Evolutionary conservation across 2,797 vertebrate genomes (phyloP).

Genomic region (Amazonetta brasiliensis): DNA sequence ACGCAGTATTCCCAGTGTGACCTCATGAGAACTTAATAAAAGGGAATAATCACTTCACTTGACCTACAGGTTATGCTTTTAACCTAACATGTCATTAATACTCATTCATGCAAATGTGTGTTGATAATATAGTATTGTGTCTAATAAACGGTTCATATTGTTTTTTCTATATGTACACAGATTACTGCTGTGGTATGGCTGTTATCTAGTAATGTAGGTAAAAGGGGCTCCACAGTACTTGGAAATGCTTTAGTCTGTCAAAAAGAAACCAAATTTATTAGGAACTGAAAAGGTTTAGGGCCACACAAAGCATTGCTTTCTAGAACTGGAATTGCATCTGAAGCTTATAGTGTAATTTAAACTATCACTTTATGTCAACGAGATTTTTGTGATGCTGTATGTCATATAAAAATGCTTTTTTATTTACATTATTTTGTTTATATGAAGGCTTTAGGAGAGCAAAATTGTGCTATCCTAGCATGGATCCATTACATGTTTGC

Average conservation of each 20-base stretch:
- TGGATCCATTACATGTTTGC: not conserved
- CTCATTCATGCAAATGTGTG: not conserved
- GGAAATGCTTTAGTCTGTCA: not conserved
- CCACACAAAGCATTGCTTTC: fast-evolving
- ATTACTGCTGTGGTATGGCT: not conserved
- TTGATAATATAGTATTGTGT: not conserved
- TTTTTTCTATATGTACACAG: not conserved
- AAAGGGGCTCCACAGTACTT: not conserved
- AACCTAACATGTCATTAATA: not conserved
- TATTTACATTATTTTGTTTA: not conserved
- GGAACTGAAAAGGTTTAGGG: not conserved
- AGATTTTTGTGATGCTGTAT: not conserved
- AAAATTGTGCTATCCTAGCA: not conserved
- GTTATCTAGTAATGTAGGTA: not conserved
- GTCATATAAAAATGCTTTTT: not conserved
- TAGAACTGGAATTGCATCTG: not conserved
- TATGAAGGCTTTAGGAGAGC: not conserved
- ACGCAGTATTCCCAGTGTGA: not conserved
- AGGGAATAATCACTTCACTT: not conserved
- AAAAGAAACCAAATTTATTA: not conserved
- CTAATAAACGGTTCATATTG: not conserved
- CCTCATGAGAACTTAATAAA: not conserved
- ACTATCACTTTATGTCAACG: not conserved
- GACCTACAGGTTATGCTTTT: not conserved
- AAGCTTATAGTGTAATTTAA: not conserved